phyloP scores from a whole-genome alignment of 2,797 vertebrate genomes.

The Poeciliopsis paucimaculata region DNA sequence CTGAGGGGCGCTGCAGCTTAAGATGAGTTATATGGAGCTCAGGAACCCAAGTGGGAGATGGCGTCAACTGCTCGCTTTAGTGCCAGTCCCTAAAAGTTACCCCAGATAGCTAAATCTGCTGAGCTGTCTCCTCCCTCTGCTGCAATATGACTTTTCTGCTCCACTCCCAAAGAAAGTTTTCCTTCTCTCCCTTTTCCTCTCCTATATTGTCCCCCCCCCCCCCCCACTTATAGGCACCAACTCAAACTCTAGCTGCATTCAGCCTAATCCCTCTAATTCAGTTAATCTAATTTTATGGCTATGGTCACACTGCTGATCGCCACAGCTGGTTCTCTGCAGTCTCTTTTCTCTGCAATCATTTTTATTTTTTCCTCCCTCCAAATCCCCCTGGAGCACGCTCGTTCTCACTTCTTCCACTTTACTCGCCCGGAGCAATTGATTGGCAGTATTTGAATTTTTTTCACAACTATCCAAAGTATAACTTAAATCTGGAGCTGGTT shows the following conservation, averaged over 20 bases:
- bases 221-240: conserved; percentile 43
- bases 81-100: conserved; percentile 72
- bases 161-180: conserved; percentile 59
- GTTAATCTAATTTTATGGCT: conserved; percentile 75
- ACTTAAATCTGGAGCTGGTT: background rate
- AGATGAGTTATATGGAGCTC: conserved; percentile 32
- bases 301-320: conserved; percentile 63
- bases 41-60: conserved; percentile 42
- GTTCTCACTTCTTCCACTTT: conserved; percentile 31
- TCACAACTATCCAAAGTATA: conserved; percentile 12
- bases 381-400: conserved; percentile 39
- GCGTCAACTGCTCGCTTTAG: conserved; percentile 54
- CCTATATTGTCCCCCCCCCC: conserved; percentile 7
- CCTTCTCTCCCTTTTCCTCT: conserved; percentile 6
- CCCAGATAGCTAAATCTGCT: conserved; percentile 73
- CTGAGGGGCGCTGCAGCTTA: conserved; percentile 72
- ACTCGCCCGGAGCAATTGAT: conserved; percentile 33
- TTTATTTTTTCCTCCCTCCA: conserved; percentile 10
- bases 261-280: conserved; percentile 78
- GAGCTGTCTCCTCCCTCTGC: conserved; percentile 69
- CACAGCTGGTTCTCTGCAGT: conserved; percentile 43
- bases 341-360: conserved; percentile 29
- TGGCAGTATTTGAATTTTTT: conserved; percentile 30
- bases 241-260: conserved; percentile 64
- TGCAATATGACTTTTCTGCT: conserved; percentile 70